Percentiles rank a stretch among this genome's conserved stretches.
These are phyloP conservation scores for Charina bottae DNA, from an alignment of 2,113 vertebrate genomes.

Conservation along the genomic window DNA sequence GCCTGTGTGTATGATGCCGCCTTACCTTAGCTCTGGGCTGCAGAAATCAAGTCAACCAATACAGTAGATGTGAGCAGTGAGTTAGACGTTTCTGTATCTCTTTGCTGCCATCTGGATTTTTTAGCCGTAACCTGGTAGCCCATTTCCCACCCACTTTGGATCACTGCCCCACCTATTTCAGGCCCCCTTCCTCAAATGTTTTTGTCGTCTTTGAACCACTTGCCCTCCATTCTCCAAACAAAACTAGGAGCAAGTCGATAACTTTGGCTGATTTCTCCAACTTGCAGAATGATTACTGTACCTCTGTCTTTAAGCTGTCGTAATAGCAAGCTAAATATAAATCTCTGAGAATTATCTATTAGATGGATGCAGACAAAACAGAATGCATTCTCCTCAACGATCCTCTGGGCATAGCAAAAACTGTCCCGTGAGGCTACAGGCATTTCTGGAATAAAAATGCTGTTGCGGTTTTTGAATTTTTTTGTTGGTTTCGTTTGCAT, in stretches of 20 bases:
- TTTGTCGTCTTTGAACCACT: neutral
- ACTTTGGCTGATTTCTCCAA: neutral
- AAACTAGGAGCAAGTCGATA: neutral
- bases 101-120: neutral
- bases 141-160: neutral
- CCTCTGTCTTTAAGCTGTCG: neutral
- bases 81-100: neutral
- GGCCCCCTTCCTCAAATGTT: neutral
- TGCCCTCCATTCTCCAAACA: neutral
- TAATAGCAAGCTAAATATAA: conserved; percentile 14
- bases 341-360: conserved; percentile 18
- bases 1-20: neutral
- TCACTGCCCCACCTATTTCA: neutral
- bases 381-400: conserved; percentile 19
- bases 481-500: conserved; percentile 11
- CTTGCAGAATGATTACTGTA: neutral
- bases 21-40: neutral
- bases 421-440: fast-evolving
- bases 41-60: neutral
- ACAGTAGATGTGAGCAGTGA: neutral
- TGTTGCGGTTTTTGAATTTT: neutral
- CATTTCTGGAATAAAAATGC: conserved; percentile 12
- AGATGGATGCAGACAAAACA: conserved; percentile 9
- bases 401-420: neutral
- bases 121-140: neutral